phyloP scores from a whole-genome alignment of 2,888 invertebrate genomes.

The Acleris holmiana region DNA sequence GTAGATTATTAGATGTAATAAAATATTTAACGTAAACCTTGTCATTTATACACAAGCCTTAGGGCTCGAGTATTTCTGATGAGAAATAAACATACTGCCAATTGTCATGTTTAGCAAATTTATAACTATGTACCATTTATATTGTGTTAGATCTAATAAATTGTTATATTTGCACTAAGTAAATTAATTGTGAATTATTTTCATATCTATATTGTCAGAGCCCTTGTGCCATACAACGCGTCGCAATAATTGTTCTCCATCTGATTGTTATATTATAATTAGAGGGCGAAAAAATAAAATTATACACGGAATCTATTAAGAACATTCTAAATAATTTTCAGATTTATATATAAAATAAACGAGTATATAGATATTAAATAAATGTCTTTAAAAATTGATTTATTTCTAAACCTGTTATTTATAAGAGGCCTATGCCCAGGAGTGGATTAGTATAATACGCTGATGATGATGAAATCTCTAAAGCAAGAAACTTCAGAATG shows the following conservation, averaged over 20 bases:
- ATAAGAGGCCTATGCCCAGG: too few species aligned
- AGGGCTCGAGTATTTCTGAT: slow-evolving; percentile 5
- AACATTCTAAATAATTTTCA: slow-evolving; percentile 62
- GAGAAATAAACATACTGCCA: slow-evolving; percentile 58
- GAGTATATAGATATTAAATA: slow-evolving; percentile 74
- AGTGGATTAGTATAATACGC: too few species aligned
- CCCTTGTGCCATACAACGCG: slow-evolving; percentile 33
- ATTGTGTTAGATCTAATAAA: slow-evolving; percentile 21
- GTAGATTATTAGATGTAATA: background rate
- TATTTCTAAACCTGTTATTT: slow-evolving; percentile 41
- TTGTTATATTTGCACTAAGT: slow-evolving; percentile 12
- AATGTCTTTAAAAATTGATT: slow-evolving; percentile 59
- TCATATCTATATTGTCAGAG: slow-evolving; percentile 16
- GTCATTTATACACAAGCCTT: background rate
- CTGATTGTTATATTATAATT: slow-evolving; percentile 6
- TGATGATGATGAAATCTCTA: too few species aligned
- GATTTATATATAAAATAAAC: slow-evolving; percentile 65
- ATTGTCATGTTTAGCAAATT: slow-evolving; percentile 50
- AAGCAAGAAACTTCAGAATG: too few species aligned
- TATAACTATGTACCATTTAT: slow-evolving; percentile 7
- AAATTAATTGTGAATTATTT: slow-evolving; percentile 18
- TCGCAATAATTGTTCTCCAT: slow-evolving; percentile 6
- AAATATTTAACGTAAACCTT: slow-evolving; percentile 8
- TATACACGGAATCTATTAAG: slow-evolving; percentile 38
- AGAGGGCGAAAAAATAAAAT: slow-evolving; percentile 28